phyloP scores from a whole-genome alignment of 1,140 invertebrate species.

The Lucilia cuprina region DNA sequence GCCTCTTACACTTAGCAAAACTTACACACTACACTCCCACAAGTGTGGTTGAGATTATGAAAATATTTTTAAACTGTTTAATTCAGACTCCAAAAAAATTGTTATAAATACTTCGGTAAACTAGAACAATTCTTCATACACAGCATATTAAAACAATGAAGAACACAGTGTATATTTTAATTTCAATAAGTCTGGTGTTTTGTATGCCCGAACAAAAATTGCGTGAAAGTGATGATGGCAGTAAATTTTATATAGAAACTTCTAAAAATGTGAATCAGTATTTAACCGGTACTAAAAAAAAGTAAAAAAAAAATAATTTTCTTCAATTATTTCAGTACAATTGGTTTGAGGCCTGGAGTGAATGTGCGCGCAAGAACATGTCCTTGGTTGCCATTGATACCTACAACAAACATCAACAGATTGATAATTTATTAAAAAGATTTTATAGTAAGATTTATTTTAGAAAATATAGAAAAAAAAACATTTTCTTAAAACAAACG shows the following conservation, averaged over 20 bases:
- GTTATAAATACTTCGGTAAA: not conserved
- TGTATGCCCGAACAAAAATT: not conserved
- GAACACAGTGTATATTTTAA: not conserved
- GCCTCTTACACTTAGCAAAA: too few relatives aligned
- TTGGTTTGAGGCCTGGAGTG: constrained; percentile 3
- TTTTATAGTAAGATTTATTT: constrained; percentile 5
- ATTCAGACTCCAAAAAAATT: not conserved
- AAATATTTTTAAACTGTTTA: not conserved
- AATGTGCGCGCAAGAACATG: constrained; percentile 13
- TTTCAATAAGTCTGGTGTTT: not conserved
- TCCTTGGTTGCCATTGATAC: constrained; percentile 2
- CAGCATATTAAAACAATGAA: not conserved
- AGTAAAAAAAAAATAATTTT: not conserved
- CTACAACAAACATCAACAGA: not conserved
- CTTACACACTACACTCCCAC: too few relatives aligned
- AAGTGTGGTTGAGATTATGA: not conserved
- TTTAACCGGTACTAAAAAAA: not conserved
- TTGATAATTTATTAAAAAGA: not conserved
- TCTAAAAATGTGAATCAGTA: not conserved
- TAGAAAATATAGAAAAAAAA: not conserved
- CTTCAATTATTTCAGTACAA: constrained; percentile 6
- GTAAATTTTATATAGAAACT: not conserved
- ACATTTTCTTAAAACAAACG: too few relatives aligned
- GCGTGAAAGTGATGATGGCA: constrained; percentile 2
- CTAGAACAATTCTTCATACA: not conserved